A percentile compares a stretch with the other conserved stretches of the same genome.
phyloP scores from a whole-genome alignment of 2,888 invertebrate genomes.

The Stenotaenia linearis region DNA sequence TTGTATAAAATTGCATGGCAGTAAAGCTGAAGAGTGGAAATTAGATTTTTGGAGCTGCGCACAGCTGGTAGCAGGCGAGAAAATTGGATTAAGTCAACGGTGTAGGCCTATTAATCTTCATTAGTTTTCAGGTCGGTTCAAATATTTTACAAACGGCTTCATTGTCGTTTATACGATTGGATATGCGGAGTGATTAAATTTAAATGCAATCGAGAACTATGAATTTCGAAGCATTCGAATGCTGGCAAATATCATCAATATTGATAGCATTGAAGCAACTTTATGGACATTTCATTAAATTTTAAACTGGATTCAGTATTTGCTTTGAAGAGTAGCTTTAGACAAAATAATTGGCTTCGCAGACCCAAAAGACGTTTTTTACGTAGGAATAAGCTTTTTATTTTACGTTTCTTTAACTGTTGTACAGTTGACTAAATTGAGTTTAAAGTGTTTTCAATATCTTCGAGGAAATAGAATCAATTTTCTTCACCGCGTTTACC shows the following conservation, averaged over 20 bases:
- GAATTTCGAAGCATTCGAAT: no score
- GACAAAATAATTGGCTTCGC: no score
- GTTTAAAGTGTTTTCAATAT: background rate
- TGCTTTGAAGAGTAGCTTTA: no score
- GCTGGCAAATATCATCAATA: no score
- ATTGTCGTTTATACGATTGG: background rate
- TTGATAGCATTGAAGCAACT: no score
- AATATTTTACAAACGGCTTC: background rate
- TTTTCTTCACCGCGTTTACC: background rate
- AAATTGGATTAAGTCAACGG: conserved; percentile 17
- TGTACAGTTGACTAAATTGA: background rate
- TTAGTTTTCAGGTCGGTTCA: conserved; percentile 11
- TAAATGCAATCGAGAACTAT: background rate
- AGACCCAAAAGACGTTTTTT: no score
- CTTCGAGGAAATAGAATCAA: background rate
- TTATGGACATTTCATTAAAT: no score
- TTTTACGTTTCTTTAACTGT: background rate
- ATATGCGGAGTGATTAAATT: background rate
- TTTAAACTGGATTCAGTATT: no score
- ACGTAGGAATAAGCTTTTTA: no score
- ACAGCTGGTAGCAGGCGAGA: conserved; percentile 17
- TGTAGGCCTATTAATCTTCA: conserved; percentile 24
- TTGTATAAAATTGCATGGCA: conserved; percentile 11
- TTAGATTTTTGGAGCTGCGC: conserved; percentile 14
- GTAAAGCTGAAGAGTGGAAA: conserved; percentile 11